Conservation (phyloP, 1,140 invertebrate species). For the Thereuonema tuberculata region DNA sequence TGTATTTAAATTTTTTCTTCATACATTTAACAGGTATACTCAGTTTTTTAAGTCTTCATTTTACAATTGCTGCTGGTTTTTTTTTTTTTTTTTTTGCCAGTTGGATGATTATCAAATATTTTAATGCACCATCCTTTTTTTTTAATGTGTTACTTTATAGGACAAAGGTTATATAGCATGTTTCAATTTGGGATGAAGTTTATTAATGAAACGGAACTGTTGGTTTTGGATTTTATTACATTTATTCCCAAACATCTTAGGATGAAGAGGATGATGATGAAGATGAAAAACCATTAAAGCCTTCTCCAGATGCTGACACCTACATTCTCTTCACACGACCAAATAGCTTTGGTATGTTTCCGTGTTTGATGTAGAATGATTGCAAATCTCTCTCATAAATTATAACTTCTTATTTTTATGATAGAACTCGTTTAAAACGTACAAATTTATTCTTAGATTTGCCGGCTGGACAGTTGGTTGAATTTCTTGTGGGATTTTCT, state of each 20-base stretch:
- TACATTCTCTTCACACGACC: slow-evolving; percentile 86
- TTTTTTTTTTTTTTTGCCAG: neutral
- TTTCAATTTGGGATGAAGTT: neutral
- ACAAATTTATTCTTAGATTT: too few relatives aligned
- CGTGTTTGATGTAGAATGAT: slow-evolving; percentile 15
- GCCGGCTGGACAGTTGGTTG: slow-evolving; percentile 78
- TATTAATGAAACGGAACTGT: neutral
- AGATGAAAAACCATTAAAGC: slow-evolving; percentile 40
- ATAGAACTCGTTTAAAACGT: too few relatives aligned
- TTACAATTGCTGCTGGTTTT: too few relatives aligned
- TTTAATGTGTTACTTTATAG: neutral
- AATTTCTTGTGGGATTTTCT: slow-evolving; percentile 89
- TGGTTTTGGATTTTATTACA: too few relatives aligned
- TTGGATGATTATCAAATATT: neutral
- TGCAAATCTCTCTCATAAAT: too few relatives aligned
- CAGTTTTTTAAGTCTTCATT: too few relatives aligned
- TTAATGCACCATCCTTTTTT: neutral
- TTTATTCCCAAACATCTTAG: slow-evolving; percentile 46
- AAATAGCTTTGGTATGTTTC: slow-evolving; percentile 24
- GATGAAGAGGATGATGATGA: slow-evolving; percentile 47
- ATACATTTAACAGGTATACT: too few relatives aligned
- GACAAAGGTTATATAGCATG: neutral
- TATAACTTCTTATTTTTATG: neutral
- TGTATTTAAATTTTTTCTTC: too few relatives aligned
- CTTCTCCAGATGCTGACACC: slow-evolving; percentile 85